phyloP scores from a whole-genome alignment of 1,140 invertebrate genomes.

The Bombus pyrosoma region DNA sequence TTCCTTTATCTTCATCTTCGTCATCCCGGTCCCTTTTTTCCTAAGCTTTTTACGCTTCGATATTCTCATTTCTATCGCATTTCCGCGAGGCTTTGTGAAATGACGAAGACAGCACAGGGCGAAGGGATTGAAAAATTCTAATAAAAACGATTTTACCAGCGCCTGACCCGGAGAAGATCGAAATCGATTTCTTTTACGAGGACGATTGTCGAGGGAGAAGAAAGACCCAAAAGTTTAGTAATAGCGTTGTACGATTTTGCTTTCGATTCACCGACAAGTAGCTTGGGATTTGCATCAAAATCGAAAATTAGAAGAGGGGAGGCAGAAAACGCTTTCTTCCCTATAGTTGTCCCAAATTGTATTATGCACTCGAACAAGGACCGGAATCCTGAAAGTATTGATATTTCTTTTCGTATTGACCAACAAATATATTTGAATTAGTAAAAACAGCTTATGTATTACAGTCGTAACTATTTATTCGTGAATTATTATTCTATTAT shows the following conservation, averaged over 20 bases:
- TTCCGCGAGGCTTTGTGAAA: conserved; percentile 44
- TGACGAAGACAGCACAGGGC: conserved; percentile 22
- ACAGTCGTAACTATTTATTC: too few species aligned
- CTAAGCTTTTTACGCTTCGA: conserved; percentile 39
- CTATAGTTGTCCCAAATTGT: background rate
- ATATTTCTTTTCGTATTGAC: too few species aligned
- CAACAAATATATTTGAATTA: too few species aligned
- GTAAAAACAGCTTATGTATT: too few species aligned
- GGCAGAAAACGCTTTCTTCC: background rate
- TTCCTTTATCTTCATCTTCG: background rate
- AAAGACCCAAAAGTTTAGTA: conserved; percentile 35
- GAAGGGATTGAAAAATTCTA: conserved; percentile 53
- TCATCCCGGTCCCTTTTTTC: background rate
- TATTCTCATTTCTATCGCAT: conserved; percentile 42
- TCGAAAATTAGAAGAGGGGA: background rate
- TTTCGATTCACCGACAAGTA: conserved; percentile 19
- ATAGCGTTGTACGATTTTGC: conserved; percentile 36
- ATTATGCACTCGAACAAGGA: background rate
- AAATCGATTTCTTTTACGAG: conserved; percentile 47
- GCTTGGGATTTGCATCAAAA: conserved; percentile 36
- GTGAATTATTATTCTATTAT: too few species aligned
- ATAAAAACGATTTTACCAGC: conserved; percentile 44
- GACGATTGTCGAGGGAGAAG: background rate
- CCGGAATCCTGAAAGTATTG: too few species aligned
- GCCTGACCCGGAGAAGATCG: conserved; percentile 12